These are phyloP conservation scores for Spicauda simplicius DNA, from an alignment of 2,888 invertebrate species.

Conservation along the genomic window DNA sequence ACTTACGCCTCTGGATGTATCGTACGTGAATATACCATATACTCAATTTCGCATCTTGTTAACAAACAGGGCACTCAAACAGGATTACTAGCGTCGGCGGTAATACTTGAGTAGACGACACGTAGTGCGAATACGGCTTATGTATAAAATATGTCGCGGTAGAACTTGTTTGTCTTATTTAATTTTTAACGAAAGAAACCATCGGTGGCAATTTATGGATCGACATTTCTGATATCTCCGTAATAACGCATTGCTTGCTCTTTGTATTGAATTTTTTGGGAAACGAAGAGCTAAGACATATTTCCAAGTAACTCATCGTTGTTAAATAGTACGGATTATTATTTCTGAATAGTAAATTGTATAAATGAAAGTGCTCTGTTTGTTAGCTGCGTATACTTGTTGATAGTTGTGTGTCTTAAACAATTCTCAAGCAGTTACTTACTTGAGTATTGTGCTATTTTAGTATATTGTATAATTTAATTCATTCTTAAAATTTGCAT, in stretches of 20 bases:
- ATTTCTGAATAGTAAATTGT: background rate
- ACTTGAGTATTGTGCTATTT: constrained; percentile 26
- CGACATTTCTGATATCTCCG: constrained; percentile 17
- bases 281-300: background rate
- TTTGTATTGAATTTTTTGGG: background rate
- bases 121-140: constrained; percentile 15
- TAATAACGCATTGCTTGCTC: background rate
- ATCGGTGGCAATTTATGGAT: constrained; percentile 2
- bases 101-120: constrained; percentile 4
- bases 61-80: constrained; percentile 59
- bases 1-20: constrained; percentile 86
- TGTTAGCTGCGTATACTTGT: constrained; percentile 38
- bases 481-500: background rate
- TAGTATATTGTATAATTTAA: background rate
- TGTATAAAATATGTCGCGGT: constrained; percentile 13
- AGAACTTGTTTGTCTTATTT: constrained; percentile 4
- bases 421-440: constrained; percentile 33
- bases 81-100: constrained; percentile 31
- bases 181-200: constrained; percentile 17
- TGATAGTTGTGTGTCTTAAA: constrained; percentile 33
- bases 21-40: constrained; percentile 74
- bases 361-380: constrained; percentile 37
- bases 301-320: background rate
- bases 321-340: background rate
- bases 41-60: constrained; percentile 54